Evolutionary conservation across 2,113 vertebrate species (phyloP).

Genomic region (Corydoras sp.): DNA sequence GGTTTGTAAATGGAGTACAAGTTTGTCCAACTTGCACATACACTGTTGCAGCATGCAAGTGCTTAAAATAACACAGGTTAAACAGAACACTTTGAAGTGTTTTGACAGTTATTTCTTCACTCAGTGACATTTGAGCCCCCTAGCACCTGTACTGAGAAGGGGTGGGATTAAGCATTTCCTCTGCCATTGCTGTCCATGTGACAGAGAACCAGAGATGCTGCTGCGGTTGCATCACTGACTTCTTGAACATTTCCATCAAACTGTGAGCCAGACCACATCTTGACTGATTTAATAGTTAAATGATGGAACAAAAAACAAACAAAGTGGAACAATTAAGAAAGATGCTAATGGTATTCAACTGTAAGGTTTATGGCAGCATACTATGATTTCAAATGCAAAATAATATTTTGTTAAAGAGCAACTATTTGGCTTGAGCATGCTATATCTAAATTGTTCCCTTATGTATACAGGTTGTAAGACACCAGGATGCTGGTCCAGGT

Average conservation of each 20-base stretch:
- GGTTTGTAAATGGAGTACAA: conserved; percentile 21
- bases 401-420: too few relatives aligned
- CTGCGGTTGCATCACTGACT: conserved; percentile 32
- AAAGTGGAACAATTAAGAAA: background rate
- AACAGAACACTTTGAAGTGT: conserved; percentile 45
- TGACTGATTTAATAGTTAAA: conserved; percentile 1
- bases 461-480: too few relatives aligned
- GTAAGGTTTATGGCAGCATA: too few relatives aligned
- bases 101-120: conserved; percentile 41
- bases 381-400: too few relatives aligned
- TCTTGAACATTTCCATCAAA: conserved; percentile 25
- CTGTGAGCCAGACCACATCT: background rate
- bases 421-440: too few relatives aligned
- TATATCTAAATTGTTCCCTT: too few relatives aligned
- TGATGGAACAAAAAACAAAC: background rate
- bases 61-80: conserved; percentile 43
- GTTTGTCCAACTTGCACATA: conserved; percentile 32
- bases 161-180: conserved; percentile 28
- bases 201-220: conserved; percentile 30
- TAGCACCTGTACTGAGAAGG: conserved; percentile 38
- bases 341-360: background rate
- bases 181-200: conserved; percentile 29
- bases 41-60: conserved; percentile 18
- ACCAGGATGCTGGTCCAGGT: too few relatives aligned
- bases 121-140: conserved; percentile 39